Conservation (phyloP, 2,113 vertebrate species). For the Malurus cyaneus region DNA sequence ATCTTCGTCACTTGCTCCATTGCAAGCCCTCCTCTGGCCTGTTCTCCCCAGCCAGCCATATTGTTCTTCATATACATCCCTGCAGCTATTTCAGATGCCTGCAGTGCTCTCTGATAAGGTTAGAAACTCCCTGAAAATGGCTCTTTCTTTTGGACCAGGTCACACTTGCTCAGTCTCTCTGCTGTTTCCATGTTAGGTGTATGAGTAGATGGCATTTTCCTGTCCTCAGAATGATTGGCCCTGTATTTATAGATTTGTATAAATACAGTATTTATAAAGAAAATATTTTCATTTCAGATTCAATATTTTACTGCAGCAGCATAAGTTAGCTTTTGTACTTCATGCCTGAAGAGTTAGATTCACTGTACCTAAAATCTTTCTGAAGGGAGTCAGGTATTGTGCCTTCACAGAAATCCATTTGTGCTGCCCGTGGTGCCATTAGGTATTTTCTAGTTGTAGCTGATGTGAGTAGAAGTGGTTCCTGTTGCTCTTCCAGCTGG, state of each 20-base stretch:
- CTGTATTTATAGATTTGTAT: neutral
- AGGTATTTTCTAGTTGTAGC: neutral
- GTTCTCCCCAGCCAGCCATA: conserved; percentile 39
- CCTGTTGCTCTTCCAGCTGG: neutral
- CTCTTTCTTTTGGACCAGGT: neutral
- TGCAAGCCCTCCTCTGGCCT: neutral
- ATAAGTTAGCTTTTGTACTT: neutral
- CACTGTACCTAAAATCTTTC: neutral
- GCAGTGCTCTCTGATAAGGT: neutral
- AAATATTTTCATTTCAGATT: neutral
- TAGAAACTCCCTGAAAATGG: neutral
- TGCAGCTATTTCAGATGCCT: conserved; percentile 11
- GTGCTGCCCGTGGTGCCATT: neutral
- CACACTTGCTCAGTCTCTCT: neutral
- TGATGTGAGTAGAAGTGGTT: neutral
- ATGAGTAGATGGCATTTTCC: neutral
- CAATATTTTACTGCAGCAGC: neutral
- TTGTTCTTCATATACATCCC: conserved; percentile 15
- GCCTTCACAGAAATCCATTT: neutral
- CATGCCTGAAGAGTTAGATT: neutral
- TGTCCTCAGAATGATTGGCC: neutral
- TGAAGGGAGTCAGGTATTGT: neutral
- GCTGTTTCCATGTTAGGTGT: neutral
- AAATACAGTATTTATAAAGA: neutral
- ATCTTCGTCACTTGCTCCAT: neutral